phyloP scores from a whole-genome alignment of 1,140 invertebrate genomes.

The Drosophila teissieri region DNA sequence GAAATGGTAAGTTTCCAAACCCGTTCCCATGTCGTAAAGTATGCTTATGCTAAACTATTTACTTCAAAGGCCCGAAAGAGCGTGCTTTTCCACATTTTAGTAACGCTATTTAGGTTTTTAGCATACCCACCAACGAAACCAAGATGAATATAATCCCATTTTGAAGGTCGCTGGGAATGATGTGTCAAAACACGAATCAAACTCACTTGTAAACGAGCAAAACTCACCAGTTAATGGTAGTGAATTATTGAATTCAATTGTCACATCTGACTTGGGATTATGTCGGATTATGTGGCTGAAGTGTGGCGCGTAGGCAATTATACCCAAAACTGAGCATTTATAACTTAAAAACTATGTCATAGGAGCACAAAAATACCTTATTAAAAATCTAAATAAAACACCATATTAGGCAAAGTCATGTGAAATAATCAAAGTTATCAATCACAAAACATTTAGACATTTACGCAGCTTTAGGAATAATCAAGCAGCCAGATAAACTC shows the following conservation, averaged over 20 bases:
- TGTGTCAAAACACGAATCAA: constrained; percentile 54
- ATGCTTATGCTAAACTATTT: constrained; percentile 4
- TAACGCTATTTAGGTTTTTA: constrained; percentile 40
- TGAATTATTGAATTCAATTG: constrained; percentile 30
- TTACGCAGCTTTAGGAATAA: constrained; percentile 43
- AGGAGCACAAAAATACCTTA: constrained; percentile 14
- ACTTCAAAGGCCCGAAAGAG: constrained; percentile 33
- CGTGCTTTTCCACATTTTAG: constrained; percentile 26
- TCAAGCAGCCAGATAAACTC: constrained; percentile 27
- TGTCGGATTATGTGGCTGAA: not conserved
- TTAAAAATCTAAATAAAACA: constrained; percentile 3
- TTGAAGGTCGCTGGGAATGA: constrained; percentile 49
- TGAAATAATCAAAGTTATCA: constrained; percentile 46
- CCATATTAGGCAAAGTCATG: constrained; percentile 10
- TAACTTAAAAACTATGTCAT: not conserved
- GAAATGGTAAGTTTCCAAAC: constrained; percentile 22
- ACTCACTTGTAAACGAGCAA: constrained; percentile 34
- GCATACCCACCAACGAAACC: constrained; percentile 26
- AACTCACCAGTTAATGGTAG: constrained; percentile 27
- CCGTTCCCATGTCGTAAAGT: constrained; percentile 11
- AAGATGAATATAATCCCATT: constrained; percentile 35
- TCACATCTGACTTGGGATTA: constrained; percentile 25
- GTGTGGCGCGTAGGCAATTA: too few species aligned
- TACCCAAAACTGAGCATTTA: too few species aligned
- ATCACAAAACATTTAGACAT: constrained; percentile 53